Base-by-base conservation (phyloP, 2,888 invertebrate genomes). In the Phyllotreta striolata region DNA sequence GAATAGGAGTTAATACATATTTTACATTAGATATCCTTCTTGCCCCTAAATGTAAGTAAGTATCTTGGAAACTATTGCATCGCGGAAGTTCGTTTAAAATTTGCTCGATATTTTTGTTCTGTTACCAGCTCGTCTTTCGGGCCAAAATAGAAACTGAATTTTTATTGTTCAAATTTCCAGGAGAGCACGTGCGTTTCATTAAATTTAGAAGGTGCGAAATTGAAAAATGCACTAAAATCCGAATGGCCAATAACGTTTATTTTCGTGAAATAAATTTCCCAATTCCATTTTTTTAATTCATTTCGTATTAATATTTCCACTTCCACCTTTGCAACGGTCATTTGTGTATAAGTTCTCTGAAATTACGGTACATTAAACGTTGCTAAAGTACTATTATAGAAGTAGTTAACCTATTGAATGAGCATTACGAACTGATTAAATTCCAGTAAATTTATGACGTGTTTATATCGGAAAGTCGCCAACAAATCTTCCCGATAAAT, bases 401-500 rank as follows among this genome's bases (percentile, higher is more conserved):
- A 24, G 24, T 4, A 24, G 24, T 24, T 24, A 24, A 24, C 44
- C 14, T 12, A 10, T 10, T 44, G 46, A 47, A 47, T 47, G 47
- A 47, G 14, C 24, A 47, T 47, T 47, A 47, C 47, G 3, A 47
- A 47, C 47, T 47, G 47, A 47, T 47, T 47, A 47, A 47, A 47
- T 47, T 47, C 47, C 47, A 47, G 13, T 47, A 24, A 47, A 47
- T 47, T 47, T 47, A 47, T 47, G 24, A 47, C 47, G 47, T 47
- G 47, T 47, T 13, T 47, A 47, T 47, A 47, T 47, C 47, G 47
- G 14, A 14, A 14, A 47, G 47, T 44, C 44, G 44, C 44, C 44
- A 44, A 44, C 44, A 44, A 44, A 44, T 47, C 47, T 47, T 47
- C 47, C 47, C 47, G 47, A 47, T 47, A 47, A 47, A n/a, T n/a